Evolutionary conservation across 2,797 vertebrate genomes (phyloP).

Genomic region (Lateolabrax maculatus): DNA sequence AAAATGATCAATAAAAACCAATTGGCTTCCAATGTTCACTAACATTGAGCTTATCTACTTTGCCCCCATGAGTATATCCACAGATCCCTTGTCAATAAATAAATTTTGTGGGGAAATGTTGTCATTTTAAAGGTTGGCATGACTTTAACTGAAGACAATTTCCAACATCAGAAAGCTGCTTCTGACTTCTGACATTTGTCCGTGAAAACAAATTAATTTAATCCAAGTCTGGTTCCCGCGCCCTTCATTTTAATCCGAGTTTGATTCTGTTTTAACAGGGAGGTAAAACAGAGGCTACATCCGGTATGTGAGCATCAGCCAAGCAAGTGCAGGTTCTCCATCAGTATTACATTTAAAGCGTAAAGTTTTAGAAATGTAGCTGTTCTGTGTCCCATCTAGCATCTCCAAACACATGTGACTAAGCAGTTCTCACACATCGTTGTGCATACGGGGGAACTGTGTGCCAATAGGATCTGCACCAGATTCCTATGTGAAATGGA

Average conservation of each 20-base stretch:
- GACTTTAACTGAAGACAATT: neutral
- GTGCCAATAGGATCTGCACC: conserved; percentile 47
- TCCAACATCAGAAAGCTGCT: neutral
- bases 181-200: neutral
- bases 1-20: no score
- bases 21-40: no score
- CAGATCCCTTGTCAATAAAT: neutral
- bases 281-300: conserved; percentile 7
- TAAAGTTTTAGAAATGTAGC: neutral
- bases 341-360: neutral
- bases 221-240: conserved; percentile 19
- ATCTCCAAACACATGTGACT: conserved; percentile 55
- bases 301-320: neutral
- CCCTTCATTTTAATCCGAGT: neutral
- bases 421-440: conserved; percentile 29
- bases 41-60: neutral
- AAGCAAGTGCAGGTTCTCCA: neutral
- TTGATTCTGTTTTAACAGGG: neutral
- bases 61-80: neutral
- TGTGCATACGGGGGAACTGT: conserved; percentile 49
- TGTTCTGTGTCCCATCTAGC: conserved; percentile 64
- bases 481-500: conserved; percentile 47
- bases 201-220: neutral
- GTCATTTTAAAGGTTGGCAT: neutral
- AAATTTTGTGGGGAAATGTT: neutral